phyloP scores from a whole-genome alignment of 2,888 invertebrate genomes.

The Morpho helenor region DNA sequence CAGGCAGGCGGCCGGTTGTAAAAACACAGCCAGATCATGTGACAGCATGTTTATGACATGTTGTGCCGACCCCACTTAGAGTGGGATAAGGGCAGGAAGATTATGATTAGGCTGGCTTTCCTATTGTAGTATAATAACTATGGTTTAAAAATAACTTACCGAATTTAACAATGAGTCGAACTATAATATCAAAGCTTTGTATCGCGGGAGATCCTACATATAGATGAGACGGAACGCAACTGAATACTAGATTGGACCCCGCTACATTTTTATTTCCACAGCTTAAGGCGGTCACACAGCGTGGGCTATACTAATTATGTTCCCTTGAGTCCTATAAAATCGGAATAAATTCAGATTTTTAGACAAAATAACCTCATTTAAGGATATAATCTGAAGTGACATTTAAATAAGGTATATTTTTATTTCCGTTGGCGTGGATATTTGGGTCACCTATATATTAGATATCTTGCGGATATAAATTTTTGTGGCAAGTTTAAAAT shows the following conservation, averaged over 20 bases:
- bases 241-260: constrained; percentile 13
- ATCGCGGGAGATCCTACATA: neutral
- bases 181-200: neutral
- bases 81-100: no score
- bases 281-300: neutral
- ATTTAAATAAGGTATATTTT: no score
- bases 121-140: neutral
- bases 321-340: no score
- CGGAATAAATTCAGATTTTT: no score
- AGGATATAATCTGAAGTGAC: no score
- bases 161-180: neutral
- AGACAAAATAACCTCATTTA: no score
- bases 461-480: neutral
- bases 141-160: neutral
- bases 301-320: neutral
- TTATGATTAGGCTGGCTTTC: no score
- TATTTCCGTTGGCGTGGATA: neutral
- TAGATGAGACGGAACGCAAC: constrained; percentile 9
- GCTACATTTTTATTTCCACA: constrained; percentile 15
- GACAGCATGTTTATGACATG: no score
- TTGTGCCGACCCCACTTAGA: no score
- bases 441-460: neutral
- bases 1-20: no score
- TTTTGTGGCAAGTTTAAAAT: no score
- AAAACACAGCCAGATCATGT: no score